These are phyloP conservation scores for Diabrotica undecimpunctata DNA, from an alignment of 1,140 invertebrate genomes.

Conservation along the genomic window DNA sequence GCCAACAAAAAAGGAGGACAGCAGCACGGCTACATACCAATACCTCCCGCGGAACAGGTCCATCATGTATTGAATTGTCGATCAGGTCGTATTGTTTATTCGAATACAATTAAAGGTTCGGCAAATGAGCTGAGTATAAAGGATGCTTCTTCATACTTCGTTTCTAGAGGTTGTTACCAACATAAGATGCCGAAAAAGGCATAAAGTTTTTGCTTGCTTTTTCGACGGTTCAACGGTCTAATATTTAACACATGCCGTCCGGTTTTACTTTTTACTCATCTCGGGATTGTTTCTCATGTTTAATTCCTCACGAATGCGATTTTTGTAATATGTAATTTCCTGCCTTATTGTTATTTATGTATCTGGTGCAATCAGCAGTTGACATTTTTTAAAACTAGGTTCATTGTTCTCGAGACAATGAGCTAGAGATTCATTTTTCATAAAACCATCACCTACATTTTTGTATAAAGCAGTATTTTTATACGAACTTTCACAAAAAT, in stretches of 20 bases:
- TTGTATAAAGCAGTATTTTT: too few species aligned
- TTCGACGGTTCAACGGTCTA: slow-evolving; percentile 16
- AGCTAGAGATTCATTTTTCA: too few species aligned
- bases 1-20: slow-evolving; percentile 31
- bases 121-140: slow-evolving; percentile 33
- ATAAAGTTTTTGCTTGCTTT: slow-evolving; percentile 12
- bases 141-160: slow-evolving; percentile 20
- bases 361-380: too few species aligned
- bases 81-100: slow-evolving; percentile 35
- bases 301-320: neutral
- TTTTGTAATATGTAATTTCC: too few species aligned
- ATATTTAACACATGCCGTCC: slow-evolving; percentile 20
- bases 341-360: too few species aligned
- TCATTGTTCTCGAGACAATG: too few species aligned
- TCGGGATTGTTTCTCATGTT: neutral
- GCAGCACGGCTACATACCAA: slow-evolving; percentile 29
- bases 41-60: slow-evolving; percentile 33
- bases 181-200: slow-evolving; percentile 18
- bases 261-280: slow-evolving; percentile 6
- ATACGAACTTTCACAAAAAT: too few species aligned
- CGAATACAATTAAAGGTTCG: slow-evolving; percentile 36
- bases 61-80: slow-evolving; percentile 36
- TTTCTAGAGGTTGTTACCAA: neutral
- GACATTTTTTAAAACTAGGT: too few species aligned
- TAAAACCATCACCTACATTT: too few species aligned